Base-by-base conservation (phyloP, 2,797 vertebrate species). In the Arrhamphus sclerolepis region DNA sequence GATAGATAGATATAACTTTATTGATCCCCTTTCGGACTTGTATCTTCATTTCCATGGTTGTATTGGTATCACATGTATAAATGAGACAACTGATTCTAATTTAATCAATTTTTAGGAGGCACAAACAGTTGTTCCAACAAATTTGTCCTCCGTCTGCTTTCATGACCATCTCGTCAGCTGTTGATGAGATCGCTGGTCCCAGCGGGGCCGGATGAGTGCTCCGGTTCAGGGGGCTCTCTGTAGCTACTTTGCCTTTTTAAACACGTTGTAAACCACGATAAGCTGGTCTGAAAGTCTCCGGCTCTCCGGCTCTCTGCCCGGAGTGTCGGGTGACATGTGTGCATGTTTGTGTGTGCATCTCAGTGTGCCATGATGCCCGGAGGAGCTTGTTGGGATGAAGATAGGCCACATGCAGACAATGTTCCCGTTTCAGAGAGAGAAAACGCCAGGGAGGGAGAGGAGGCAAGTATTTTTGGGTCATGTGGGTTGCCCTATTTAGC, bases 401-500 rank as follows among this genome's bases (percentile, higher is more conserved):
- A 83, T 86, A 83, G 85, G 80, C 82, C 85, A 81, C 77, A 83
- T 84, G 80, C 77, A 82, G 83, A 81, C 80, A 76, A 85, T 81
- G 83, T 60, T 89, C 84, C 75, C 77, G 76, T 85, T 87, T 66
- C 75, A 80, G 70, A 77, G 51, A 41, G 67, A 46, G 53, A 60
- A 40, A 56, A 11, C 8, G 41, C 75, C 41, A 26, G 24, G 63
- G 75, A 79, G 74, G 77, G 81, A 78, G 79, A 78, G 65, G 61
- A 81, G 77, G 66, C 63, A 66, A 75, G 71, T 76, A 78, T 89
- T 90, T 89, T 85, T 86, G 86, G 89, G 87, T 89, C 84, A 87
- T 89, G 83, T 86, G 71, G 72, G 69, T 75, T 89, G 87, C 75
- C 82, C 86, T 89, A 90, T 87, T 84, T 90, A 87, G 65, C 34